Conservation (phyloP, 2,797 vertebrate species). For the Megaceryle alcyon region DNA sequence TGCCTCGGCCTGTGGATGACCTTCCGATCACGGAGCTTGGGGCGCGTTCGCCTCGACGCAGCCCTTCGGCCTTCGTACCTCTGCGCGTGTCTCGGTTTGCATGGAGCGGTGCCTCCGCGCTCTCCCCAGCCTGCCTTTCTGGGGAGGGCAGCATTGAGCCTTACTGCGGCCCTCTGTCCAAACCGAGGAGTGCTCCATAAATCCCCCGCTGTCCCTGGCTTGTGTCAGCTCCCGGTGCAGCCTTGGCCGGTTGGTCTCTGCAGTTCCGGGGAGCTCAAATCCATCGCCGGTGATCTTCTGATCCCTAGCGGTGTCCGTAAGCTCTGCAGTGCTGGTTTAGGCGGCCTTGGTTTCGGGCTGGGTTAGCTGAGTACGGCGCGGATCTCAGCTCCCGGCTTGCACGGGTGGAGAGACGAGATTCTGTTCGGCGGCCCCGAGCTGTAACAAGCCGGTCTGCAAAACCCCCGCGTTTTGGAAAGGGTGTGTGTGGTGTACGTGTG, state of each 20-base stretch:
- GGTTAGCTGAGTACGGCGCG: rapidly evolving
- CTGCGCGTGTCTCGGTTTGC: neutral
- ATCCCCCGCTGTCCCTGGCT: neutral
- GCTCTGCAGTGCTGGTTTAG: neutral
- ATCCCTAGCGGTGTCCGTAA: neutral
- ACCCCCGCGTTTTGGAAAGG: neutral
- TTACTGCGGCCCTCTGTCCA: no score
- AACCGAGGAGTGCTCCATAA: neutral
- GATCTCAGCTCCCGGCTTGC: rapidly evolving
- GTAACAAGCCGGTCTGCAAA: neutral
- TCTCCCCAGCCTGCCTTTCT: no score
- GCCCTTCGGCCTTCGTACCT: no score
- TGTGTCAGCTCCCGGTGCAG: rapidly evolving
- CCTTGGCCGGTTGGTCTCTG: no score
- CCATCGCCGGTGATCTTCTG: neutral
- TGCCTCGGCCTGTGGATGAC: no score
- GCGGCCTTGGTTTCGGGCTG: neutral
- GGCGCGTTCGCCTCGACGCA: no score
- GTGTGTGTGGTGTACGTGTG: no score
- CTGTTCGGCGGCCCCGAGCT: neutral
- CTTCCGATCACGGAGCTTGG: no score
- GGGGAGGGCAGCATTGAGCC: no score
- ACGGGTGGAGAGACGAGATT: rapidly evolving
- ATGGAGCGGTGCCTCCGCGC: neutral
- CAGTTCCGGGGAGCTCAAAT: rapidly evolving